phyloP scores from a whole-genome alignment of 2,888 invertebrate genomes.

The Caradrina clavipalpis region DNA sequence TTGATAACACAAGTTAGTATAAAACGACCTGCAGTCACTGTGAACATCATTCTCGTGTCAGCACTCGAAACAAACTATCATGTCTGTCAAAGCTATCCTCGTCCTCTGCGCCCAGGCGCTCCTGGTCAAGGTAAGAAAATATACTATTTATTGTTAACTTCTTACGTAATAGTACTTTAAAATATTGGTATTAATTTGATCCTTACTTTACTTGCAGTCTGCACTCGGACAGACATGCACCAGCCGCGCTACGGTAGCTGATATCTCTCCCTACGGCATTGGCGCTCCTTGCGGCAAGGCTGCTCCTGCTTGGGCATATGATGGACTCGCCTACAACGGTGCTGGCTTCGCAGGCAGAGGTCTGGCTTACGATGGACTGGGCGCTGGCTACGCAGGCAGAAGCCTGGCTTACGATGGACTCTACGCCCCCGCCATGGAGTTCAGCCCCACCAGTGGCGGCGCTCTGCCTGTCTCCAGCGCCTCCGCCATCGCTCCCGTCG shows the following conservation, averaged over 20 bases:
- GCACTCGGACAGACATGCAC: not conserved
- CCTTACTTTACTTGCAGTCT: not conserved
- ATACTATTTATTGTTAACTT: not conserved
- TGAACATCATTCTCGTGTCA: constrained; percentile 26
- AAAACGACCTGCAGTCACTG: not conserved
- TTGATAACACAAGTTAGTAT: constrained; percentile 15
- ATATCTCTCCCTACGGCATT: not conserved
- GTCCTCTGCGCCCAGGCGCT: constrained; percentile 67
- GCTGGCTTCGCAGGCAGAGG: not conserved
- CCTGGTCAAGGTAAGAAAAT: constrained; percentile 28
- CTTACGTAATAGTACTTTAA: too few relatives aligned
- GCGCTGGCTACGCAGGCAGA: not conserved
- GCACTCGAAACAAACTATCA: constrained; percentile 44
- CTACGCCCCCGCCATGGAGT: constrained; percentile 36
- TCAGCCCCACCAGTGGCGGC: not conserved
- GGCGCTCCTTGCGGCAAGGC: constrained; percentile 21
- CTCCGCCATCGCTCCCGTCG: not conserved
- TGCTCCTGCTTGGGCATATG: constrained; percentile 8
- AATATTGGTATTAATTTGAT: not conserved
- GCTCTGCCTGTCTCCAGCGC: not conserved
- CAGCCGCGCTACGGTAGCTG: not conserved
- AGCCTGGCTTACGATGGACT: too few relatives aligned
- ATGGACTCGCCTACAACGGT: not conserved
- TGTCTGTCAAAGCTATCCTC: constrained; percentile 68
- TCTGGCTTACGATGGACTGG: too few relatives aligned